Percentiles rank a stretch among this genome's conserved stretches.
These are phyloP conservation scores for Pluvianellus socialis DNA, from an alignment of 2,113 vertebrate species.

Conservation along the genomic window DNA sequence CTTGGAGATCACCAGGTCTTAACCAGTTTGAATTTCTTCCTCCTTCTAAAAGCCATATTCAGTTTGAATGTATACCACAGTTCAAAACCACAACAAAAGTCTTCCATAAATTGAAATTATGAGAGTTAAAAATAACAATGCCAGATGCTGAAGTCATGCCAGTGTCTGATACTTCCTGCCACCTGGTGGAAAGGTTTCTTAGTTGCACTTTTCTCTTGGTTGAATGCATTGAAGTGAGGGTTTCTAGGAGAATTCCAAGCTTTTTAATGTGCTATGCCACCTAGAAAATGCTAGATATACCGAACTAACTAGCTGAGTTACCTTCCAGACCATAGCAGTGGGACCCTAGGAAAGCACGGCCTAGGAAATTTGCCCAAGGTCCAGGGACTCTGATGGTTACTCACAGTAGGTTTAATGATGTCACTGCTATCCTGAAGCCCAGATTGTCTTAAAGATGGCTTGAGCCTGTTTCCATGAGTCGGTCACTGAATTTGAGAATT, in stretches of 20 bases:
- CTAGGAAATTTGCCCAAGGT: background rate
- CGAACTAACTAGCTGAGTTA: background rate
- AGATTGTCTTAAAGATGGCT: background rate
- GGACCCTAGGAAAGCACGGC: background rate
- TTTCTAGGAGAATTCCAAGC: background rate
- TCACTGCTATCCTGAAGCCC: background rate
- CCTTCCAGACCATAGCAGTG: background rate
- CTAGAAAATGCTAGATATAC: background rate
- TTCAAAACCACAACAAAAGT: background rate
- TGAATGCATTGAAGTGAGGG: background rate
- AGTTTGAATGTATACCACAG: rapidly evolving
- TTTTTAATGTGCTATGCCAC: background rate
- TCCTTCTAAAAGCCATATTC: background rate
- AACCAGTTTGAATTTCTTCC: background rate
- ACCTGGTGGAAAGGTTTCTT: background rate
- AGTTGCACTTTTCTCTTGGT: background rate
- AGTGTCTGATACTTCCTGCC: background rate
- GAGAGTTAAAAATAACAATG: background rate
- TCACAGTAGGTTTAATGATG: background rate
- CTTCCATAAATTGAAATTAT: background rate
- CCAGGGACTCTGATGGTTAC: background rate
- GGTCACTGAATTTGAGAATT: background rate
- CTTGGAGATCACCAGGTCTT: background rate
- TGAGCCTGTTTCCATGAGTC: background rate
- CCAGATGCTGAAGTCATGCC: background rate